Percentiles rank a stretch among this genome's conserved stretches.
Evolutionary conservation across 2,113 vertebrate genomes (phyloP).

Genomic region (Perca fluviatilis): DNA sequence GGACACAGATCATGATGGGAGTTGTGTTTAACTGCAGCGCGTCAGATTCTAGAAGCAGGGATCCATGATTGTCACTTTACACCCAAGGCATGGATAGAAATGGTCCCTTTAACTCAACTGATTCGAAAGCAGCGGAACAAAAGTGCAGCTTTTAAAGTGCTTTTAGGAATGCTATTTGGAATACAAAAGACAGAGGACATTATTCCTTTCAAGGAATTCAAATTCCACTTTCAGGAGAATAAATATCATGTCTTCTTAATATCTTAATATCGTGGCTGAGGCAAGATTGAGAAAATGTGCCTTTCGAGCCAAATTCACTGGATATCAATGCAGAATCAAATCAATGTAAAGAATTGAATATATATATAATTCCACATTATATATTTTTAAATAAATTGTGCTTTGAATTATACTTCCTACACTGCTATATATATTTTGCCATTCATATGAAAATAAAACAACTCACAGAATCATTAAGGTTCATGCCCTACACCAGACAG

Average conservation of each 20-base stretch:
- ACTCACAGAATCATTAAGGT: background rate
- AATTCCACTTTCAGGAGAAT: conserved; percentile 6
- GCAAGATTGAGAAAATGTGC: conserved; percentile 18
- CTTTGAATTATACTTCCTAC: conserved; percentile 56
- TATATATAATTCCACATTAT: conserved; percentile 12
- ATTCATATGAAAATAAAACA: conserved; percentile 63
- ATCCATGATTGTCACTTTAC: conserved; percentile 76
- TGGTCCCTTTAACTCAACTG: conserved; percentile 43
- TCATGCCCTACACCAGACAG: conserved; percentile 18
- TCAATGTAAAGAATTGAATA: background rate
- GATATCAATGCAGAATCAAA: conserved; percentile 20
- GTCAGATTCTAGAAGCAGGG: conserved; percentile 22
- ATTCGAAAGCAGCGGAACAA: conserved; percentile 66
- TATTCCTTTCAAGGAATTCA: conserved; percentile 13
- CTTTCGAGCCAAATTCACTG: conserved; percentile 1
- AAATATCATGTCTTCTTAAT: conserved; percentile 12
- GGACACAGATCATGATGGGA: background rate
- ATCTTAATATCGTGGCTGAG: conserved; percentile 12
- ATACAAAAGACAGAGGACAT: conserved; percentile 32
- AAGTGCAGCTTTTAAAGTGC: conserved; percentile 85
- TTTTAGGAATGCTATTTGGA: conserved; percentile 61
- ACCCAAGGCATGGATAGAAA: conserved; percentile 46
- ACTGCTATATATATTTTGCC: conserved; percentile 19
- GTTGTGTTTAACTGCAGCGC: conserved; percentile 28
- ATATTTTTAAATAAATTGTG: conserved; percentile 67